Conservation (phyloP, 2,113 vertebrate species). For the Anarhynchus alexandrinus region DNA sequence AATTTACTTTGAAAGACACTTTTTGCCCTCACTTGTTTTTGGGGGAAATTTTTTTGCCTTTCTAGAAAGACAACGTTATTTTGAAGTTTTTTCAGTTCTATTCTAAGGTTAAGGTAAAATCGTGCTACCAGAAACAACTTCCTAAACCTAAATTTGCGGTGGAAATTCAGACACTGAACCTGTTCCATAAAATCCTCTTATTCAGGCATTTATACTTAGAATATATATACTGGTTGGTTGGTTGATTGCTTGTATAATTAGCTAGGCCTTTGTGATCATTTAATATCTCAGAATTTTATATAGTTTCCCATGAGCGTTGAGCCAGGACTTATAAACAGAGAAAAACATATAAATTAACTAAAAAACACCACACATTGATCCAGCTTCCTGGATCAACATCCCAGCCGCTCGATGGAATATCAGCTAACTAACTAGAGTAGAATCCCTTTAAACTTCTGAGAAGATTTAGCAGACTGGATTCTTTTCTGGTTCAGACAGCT, state of each 20-base stretch:
- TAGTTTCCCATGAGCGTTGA: background rate
- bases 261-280: background rate
- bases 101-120: background rate
- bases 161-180: background rate
- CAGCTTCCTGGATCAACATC: background rate
- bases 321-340: background rate
- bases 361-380: background rate
- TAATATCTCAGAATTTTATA: background rate
- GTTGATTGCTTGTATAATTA: background rate
- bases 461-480: background rate
- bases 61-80: background rate
- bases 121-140: background rate
- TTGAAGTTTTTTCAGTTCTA: background rate
- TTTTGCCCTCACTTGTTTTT: background rate
- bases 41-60: background rate
- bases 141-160: background rate
- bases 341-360: background rate
- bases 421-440: background rate
- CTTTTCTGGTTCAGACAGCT: background rate
- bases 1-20: background rate
- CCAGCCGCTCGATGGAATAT: background rate
- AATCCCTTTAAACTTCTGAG: background rate
- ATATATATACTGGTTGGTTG: background rate
- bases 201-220: background rate
- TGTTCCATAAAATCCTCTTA: background rate